Evolutionary conservation across 2,888 invertebrate species (phyloP), one percentile per base, ranked within the genome.

Genomic region (Archips crataeganus): DNA sequence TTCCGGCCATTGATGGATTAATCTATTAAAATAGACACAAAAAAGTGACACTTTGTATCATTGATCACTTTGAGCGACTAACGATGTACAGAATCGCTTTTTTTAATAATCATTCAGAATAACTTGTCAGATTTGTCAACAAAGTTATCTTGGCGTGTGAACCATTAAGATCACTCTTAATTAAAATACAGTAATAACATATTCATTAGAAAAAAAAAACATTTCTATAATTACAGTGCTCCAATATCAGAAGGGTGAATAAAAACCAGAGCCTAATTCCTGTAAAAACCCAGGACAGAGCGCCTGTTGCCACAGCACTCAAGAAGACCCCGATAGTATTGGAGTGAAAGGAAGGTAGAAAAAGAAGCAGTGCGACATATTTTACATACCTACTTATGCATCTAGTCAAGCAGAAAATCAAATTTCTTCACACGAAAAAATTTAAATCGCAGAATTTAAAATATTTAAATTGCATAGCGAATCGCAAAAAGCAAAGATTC

Each of bases 1-100:
- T 92, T 93, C 93, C 93, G 93, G 91, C 86, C 87, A 87, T 81
- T 86, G 86, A 84, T 82, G 83, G 89, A 88, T 84, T 85, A 90
- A 90, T 90, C 87, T 87, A 88, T 89, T 87, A 80, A 78, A 71
- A 23, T 49, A 39, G 51, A 65, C n/a, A 36, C 51, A 67, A 68
- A 59, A 75, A 75, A 75, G 68, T 76, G 71, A 60, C 76, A 78
- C 73, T 71, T 76, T 76, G 67, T 54, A 54, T 70, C 74, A 65
- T 54, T 62, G 23, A 65, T 74, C 72, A 76, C 49, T 49, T 49
- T 36, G 49, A 8, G 32, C n/a, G 8, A 13, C 8, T 63, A 2
- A 5, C 15, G 32, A 49, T 34, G 49, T 32, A 63, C 1, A 36
- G 34, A 49, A 34, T 34, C 3, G n/a, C 13, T 6, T 57, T 57